Evolutionary conservation across 1,140 invertebrate genomes (phyloP).

Genomic region (Ostrea denselamellosa): DNA sequence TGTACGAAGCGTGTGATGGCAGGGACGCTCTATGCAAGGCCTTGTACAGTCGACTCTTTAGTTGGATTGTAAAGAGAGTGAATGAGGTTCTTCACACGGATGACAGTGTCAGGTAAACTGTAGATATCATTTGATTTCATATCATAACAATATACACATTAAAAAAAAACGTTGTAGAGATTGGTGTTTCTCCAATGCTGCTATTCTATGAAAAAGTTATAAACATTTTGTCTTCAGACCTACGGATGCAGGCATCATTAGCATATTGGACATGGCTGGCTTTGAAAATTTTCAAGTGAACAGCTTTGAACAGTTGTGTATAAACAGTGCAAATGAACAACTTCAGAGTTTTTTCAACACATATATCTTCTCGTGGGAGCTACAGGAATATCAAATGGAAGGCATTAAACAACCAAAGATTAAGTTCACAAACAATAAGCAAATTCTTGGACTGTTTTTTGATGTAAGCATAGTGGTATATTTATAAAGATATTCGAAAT

Average conservation of each 20-base stretch:
- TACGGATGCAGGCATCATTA: slow-evolving; percentile 50
- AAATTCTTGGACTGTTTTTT: slow-evolving; percentile 88
- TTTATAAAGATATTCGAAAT: too few species aligned
- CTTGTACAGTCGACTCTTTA: slow-evolving; percentile 75
- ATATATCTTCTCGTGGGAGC: slow-evolving; percentile 69
- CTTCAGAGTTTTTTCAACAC: slow-evolving; percentile 74
- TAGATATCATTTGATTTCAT: too few species aligned
- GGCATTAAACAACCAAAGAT: slow-evolving; percentile 83
- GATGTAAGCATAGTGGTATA: not conserved
- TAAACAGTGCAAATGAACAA: slow-evolving; percentile 76
- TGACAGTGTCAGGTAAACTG: not conserved
- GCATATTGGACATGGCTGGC: slow-evolving; percentile 76
- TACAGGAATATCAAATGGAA: slow-evolving; percentile 65
- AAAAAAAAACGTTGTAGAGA: too few species aligned
- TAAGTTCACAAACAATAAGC: slow-evolving; percentile 89
- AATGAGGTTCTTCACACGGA: slow-evolving; percentile 66
- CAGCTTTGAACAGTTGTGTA: slow-evolving; percentile 77
- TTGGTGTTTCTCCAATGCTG: too few species aligned
- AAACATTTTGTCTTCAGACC: not conserved
- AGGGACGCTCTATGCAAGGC: slow-evolving; percentile 76
- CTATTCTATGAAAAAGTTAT: not conserved
- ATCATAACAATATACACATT: too few species aligned
- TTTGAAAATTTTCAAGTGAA: slow-evolving; percentile 82
- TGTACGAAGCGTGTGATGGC: slow-evolving; percentile 73
- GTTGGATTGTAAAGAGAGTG: slow-evolving; percentile 76